A percentile compares a stretch with the other conserved stretches of the same genome.
These are phyloP conservation scores for Euphydryas editha DNA, from an alignment of 2,888 invertebrate species.

Conservation along the genomic window DNA sequence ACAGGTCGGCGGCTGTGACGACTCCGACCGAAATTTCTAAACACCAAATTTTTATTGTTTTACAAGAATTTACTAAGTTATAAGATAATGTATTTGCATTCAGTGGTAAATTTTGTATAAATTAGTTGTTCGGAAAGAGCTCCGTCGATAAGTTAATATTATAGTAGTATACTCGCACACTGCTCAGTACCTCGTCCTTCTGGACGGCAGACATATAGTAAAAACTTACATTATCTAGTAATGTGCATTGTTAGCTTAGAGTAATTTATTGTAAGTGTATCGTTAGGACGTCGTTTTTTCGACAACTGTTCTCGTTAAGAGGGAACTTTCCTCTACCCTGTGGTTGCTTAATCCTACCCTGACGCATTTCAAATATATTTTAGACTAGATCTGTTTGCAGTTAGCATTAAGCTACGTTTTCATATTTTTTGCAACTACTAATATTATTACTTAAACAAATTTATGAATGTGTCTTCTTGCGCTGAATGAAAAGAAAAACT, in stretches of 20 bases:
- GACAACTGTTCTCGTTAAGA: conserved; percentile 59
- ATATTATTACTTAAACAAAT: conserved; percentile 43
- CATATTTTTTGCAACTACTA: conserved; percentile 49
- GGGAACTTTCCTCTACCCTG: conserved; percentile 61
- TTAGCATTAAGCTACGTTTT: conserved; percentile 29
- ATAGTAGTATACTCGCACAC: conserved; percentile 64
- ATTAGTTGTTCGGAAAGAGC: conserved; percentile 49
- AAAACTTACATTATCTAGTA: conserved; percentile 68
- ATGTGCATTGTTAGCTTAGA: conserved; percentile 79
- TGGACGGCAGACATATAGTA: conserved; percentile 68
- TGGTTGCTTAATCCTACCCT: conserved; percentile 57
- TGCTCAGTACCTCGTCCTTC: conserved; percentile 73
- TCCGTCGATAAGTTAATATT: conserved; percentile 54
- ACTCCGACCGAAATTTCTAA: conserved; percentile 61
- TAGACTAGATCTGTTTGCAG: conserved; percentile 47
- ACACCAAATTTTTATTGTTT: conserved; percentile 69
- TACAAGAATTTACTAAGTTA: conserved; percentile 58
- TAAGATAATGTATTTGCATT: conserved; percentile 63
- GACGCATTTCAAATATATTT: conserved; percentile 60
- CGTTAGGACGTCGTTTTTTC: conserved; percentile 72
- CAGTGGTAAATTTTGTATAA: conserved; percentile 59
- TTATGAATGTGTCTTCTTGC: conserved; percentile 44
- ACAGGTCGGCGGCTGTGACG: conserved; percentile 77
- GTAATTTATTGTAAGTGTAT: conserved; percentile 79
- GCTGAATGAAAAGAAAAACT: conserved; percentile 23